Percentiles rank a stretch among this genome's conserved stretches.
Evolutionary conservation across 2,113 vertebrate genomes (phyloP).

Genomic region (Tetrao urogallus): DNA sequence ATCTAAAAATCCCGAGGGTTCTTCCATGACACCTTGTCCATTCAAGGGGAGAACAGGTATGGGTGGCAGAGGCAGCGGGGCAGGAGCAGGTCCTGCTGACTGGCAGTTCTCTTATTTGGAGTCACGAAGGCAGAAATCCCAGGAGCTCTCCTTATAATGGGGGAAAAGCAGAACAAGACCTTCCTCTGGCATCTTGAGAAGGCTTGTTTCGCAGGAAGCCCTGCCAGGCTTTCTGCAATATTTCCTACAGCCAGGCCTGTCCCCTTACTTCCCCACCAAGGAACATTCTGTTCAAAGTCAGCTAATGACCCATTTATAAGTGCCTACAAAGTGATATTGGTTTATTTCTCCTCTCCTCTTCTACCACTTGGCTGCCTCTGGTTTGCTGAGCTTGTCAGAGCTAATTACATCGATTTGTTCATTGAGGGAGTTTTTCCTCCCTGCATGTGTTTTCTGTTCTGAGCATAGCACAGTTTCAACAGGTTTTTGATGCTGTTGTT

Average conservation of each 20-base stretch:
- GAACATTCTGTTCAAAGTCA: constrained; percentile 40
- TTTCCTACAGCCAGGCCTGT: neutral
- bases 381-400: neutral
- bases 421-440: neutral
- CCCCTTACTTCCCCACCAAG: neutral
- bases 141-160: fast-evolving
- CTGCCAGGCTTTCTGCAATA: neutral
- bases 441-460: constrained; percentile 53
- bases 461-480: constrained; percentile 27
- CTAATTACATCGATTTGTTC: neutral
- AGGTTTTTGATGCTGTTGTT: constrained; percentile 39
- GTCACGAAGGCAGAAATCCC: neutral
- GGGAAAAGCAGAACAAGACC: neutral
- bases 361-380: neutral
- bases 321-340: neutral
- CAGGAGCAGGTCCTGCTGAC: neutral
- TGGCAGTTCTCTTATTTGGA: neutral
- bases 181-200: neutral
- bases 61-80: neutral
- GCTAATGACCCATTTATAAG: constrained; percentile 33
- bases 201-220: neutral
- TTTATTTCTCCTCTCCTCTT: neutral
- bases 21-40: neutral
- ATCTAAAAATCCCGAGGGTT: neutral
- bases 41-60: neutral